Evolutionary conservation across 2,797 vertebrate species (phyloP).

Genomic region (Mormyrops attenuatus): DNA sequence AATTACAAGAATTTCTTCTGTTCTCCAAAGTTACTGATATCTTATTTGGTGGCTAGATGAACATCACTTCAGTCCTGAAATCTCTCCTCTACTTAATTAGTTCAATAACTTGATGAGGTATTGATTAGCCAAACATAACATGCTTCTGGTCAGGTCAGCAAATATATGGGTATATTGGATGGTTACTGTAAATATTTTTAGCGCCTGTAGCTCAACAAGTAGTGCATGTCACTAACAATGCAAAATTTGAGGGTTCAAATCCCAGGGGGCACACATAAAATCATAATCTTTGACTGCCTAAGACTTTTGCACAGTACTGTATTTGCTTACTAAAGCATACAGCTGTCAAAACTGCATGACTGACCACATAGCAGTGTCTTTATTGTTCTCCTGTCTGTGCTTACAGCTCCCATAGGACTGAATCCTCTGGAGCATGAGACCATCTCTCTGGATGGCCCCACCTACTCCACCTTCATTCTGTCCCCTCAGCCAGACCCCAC

Average conservation of each 20-base stretch:
- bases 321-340: no score
- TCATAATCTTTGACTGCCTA: not conserved
- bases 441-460: constrained; percentile 58
- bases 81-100: not conserved
- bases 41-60: not conserved
- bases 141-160: not conserved
- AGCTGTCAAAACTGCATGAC: not conserved
- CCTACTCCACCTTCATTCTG: constrained; percentile 59
- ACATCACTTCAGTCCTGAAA: not conserved
- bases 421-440: constrained; percentile 66
- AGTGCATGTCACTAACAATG: not conserved
- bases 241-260: not conserved
- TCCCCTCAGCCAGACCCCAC: constrained; percentile 32
- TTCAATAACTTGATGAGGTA: not conserved
- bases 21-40: not conserved
- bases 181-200: not conserved
- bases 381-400: not conserved
- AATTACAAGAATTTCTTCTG: not conserved
- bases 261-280: not conserved
- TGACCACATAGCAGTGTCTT: not conserved
- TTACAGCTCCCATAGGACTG: constrained; percentile 60
- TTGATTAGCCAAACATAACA: not conserved
- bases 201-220: not conserved
- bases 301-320: not conserved
- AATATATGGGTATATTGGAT: not conserved